Percentiles rank a stretch among this genome's conserved stretches.
Conservation (phyloP, 2,888 invertebrate genomes). For the Hydraecia micacea region DNA sequence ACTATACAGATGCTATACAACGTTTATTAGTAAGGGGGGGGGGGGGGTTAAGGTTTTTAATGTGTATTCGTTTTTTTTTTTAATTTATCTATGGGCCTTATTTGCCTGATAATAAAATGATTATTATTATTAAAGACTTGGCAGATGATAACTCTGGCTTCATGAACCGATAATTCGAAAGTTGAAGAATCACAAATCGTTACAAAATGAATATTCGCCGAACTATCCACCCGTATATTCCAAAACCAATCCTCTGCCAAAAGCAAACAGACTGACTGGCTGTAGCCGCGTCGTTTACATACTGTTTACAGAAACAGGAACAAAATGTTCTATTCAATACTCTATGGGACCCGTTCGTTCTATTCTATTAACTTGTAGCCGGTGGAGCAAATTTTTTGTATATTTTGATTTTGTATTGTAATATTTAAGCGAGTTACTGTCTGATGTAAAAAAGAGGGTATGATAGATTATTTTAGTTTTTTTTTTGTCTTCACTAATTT, state of each 20-base stretch:
- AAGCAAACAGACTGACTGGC: constrained; percentile 81
- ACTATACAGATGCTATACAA: too few relatives aligned
- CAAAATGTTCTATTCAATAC: constrained; percentile 76
- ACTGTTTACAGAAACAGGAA: constrained; percentile 86
- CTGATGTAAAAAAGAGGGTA: not conserved
- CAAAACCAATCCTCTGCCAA: constrained; percentile 76
- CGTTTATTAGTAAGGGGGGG: too few relatives aligned
- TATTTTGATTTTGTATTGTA: not conserved
- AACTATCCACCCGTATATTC: constrained; percentile 64
- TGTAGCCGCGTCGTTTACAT: constrained; percentile 86
- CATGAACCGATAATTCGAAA: not conserved
- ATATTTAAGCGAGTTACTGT: not conserved
- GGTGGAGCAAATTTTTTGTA: constrained; percentile 19
- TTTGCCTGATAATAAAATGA: too few relatives aligned
- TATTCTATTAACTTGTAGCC: constrained; percentile 61
- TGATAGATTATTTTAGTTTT: too few relatives aligned
- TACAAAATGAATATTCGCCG: not conserved
- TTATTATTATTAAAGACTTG: too few relatives aligned
- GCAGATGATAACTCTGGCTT: not conserved
- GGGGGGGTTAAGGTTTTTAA: too few relatives aligned
- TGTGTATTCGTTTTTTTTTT: too few relatives aligned
- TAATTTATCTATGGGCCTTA: too few relatives aligned
- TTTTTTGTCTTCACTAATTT: too few relatives aligned
- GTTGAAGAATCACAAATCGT: not conserved
- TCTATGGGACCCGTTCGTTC: constrained; percentile 59